A percentile compares a stretch with the other conserved stretches of the same genome.
These are phyloP conservation scores for Cartodere bifasciata DNA, from an alignment of 2,888 invertebrate species.

Conservation along the genomic window DNA sequence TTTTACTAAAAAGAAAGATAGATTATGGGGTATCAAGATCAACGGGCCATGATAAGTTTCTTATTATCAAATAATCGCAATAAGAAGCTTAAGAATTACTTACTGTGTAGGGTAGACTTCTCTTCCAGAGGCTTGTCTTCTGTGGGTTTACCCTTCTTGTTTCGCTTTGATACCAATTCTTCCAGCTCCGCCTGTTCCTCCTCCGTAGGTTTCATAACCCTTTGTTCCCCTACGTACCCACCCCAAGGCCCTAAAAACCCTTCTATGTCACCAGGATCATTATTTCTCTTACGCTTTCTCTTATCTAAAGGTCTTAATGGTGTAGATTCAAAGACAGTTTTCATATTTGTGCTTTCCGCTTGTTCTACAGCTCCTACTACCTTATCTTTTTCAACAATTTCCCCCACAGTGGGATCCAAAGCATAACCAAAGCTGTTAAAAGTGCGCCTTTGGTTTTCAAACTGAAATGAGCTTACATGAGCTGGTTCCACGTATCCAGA, in stretches of 20 bases:
- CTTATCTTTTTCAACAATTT: conserved; percentile 27
- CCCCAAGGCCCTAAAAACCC: conserved; percentile 99
- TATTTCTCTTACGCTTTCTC: conserved; percentile 57
- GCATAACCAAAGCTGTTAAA: conserved; percentile 94
- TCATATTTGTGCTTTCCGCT: conserved; percentile 34
- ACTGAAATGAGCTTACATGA: conserved; percentile 92
- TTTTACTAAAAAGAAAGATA: conserved; percentile 53
- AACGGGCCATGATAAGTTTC: too few species aligned
- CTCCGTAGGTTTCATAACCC: conserved; percentile 79
- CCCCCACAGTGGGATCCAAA: conserved; percentile 79
- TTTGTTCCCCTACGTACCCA: conserved; percentile 79
- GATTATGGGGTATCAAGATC: neutral
- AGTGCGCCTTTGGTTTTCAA: conserved; percentile 90
- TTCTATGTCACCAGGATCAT: conserved; percentile 80
- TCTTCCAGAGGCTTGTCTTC: conserved; percentile 92
- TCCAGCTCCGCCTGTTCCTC: conserved; percentile 91
- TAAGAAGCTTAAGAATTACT: conserved; percentile 26
- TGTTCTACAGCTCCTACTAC: conserved; percentile 56
- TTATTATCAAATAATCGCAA: neutral
- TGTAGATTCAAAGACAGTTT: conserved; percentile 83
- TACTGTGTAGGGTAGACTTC: conserved; percentile 86
- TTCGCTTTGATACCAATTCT: conserved; percentile 84
- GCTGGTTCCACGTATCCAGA: conserved; percentile 92
- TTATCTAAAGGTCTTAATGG: conserved; percentile 59
- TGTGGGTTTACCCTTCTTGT: conserved; percentile 72